phyloP scores from a whole-genome alignment of 2,888 invertebrate species.

The Andrena marginata region DNA sequence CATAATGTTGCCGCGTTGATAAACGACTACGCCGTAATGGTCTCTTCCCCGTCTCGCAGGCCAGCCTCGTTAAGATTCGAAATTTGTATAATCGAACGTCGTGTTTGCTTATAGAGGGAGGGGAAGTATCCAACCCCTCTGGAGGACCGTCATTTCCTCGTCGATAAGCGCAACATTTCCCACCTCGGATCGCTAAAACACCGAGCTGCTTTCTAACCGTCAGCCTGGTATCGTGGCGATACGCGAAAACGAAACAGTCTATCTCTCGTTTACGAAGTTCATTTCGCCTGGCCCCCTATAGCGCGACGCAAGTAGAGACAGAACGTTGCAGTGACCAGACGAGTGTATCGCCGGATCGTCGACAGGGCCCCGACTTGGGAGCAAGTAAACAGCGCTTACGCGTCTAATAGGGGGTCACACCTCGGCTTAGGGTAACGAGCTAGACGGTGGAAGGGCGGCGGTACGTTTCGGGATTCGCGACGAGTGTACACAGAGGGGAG shows the following conservation, averaged over 20 bases:
- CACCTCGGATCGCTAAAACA: not conserved
- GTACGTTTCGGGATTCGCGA: slow-evolving; percentile 18
- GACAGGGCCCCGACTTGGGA: slow-evolving; percentile 33
- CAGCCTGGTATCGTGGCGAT: too few species aligned
- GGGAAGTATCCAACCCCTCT: not conserved
- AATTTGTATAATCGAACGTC: slow-evolving; percentile 59
- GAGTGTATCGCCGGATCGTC: slow-evolving; percentile 20
- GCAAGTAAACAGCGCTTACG: slow-evolving; percentile 57
- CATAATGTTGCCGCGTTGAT: slow-evolving; percentile 60
- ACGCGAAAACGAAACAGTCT: too few species aligned
- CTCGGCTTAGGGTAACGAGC: slow-evolving; percentile 59
- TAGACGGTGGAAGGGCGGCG: not conserved
- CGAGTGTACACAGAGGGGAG: slow-evolving; percentile 17
- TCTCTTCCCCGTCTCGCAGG: slow-evolving; percentile 42
- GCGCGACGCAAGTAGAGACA: not conserved
- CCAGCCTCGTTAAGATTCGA: slow-evolving; percentile 60
- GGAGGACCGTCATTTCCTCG: slow-evolving; percentile 32
- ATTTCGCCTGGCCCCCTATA: too few species aligned
- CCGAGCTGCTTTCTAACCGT: not conserved
- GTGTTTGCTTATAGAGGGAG: slow-evolving; percentile 33
- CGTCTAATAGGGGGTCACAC: slow-evolving; percentile 60
- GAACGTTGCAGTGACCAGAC: not conserved
- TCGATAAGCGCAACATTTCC: slow-evolving; percentile 19
- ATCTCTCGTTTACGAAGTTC: too few species aligned
- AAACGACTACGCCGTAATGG: slow-evolving; percentile 59